phyloP scores from a whole-genome alignment of 2,113 vertebrate genomes.

The Plecturocebus donacophilus region DNA sequence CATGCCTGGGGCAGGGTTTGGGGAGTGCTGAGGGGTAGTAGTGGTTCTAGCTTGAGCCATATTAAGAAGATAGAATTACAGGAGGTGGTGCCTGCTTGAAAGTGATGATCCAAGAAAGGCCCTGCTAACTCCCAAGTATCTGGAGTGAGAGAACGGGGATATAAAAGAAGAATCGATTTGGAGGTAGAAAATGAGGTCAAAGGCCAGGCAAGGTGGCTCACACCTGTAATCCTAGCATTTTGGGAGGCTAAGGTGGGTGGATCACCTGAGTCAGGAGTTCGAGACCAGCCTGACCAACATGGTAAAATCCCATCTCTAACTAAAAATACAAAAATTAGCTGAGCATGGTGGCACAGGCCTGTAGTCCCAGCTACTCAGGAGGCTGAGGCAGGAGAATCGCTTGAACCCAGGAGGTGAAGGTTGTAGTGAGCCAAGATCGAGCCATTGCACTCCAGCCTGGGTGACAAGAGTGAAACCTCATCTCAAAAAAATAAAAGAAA shows the following conservation, averaged over 20 bases:
- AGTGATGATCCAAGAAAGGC: background rate
- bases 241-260: background rate
- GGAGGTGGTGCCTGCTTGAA: background rate
- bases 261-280: background rate
- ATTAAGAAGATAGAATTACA: background rate
- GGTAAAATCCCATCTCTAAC: background rate
- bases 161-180: background rate
- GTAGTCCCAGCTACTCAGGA: background rate
- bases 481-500: background rate
- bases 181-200: background rate
- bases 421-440: background rate
- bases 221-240: background rate
- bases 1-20: too few species aligned
- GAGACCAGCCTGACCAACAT: background rate
- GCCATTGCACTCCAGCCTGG: background rate
- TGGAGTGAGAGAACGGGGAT: background rate
- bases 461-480: background rate
- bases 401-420: background rate
- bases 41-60: background rate
- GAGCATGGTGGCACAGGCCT: background rate
- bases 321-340: background rate
- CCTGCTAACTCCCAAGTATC: background rate
- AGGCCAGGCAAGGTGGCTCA: background rate
- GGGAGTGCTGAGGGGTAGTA: too few species aligned
- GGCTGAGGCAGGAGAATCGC: background rate